Percentiles rank a stretch among this genome's conserved stretches.
Conservation (phyloP, 2,797 vertebrate species). For the Catharus ustulatus region DNA sequence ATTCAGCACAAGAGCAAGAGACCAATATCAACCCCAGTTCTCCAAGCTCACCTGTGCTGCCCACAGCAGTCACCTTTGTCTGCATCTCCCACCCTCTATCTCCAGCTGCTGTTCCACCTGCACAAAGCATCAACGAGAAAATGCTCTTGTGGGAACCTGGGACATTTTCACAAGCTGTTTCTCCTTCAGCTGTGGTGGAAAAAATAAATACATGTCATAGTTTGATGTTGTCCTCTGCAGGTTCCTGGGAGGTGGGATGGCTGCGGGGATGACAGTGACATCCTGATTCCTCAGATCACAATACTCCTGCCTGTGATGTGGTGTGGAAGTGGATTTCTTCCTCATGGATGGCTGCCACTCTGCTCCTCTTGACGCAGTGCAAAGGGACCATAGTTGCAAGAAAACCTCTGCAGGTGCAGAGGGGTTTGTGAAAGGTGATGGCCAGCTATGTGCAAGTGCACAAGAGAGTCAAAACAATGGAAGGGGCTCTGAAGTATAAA, state of each 20-base stretch:
- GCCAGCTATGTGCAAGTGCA: fast-evolving
- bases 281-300: neutral
- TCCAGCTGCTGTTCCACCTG: neutral
- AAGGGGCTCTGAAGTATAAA: neutral
- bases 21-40: fast-evolving
- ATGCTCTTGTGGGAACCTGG: neutral
- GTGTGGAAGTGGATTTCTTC: neutral
- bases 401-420: neutral
- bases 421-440: neutral
- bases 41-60: neutral
- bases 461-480: neutral
- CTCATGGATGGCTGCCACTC: fast-evolving
- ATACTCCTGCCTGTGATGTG: neutral
- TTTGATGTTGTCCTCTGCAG: neutral
- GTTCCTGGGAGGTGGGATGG: neutral
- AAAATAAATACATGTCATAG: neutral
- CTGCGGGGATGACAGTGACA: fast-evolving
- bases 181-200: neutral
- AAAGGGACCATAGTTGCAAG: neutral
- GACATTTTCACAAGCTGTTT: neutral
- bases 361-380: neutral
- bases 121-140: neutral
- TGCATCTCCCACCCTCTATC: neutral
- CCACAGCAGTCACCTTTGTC: neutral
- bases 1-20: neutral